Base-by-base conservation (phyloP, 2,888 invertebrate genomes). In the Neoscelio sp. region DNA sequence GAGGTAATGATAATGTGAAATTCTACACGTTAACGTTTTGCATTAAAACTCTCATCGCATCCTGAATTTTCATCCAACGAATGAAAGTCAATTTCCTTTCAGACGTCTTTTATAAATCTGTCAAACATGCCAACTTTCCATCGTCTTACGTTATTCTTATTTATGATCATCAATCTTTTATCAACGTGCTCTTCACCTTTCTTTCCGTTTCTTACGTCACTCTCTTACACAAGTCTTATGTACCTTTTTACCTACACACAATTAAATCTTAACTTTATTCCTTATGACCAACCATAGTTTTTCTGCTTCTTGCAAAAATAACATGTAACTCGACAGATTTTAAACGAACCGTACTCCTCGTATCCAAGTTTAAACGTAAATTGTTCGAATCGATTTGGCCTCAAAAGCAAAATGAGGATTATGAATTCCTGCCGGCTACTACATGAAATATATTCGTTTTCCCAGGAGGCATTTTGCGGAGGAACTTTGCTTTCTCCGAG, bases 381-480 rank as follows among this genome's bases (percentile, higher is more conserved):
- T 56, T 26, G 28, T n/a, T 17, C 2, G 18, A 13, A 10, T 13
- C n/a, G 38, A 18, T 38, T 38, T 17, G 38, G 4, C 35, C 35
- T 40, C 13, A 13, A 33, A 33, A 62, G 26, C 6, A 6, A 48
- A 46, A 10, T 15, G 15, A 17, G 5, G 28, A 13, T 62, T 62
- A 38, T 17, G 33, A 23, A 38, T 46, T 46, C 35, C 10, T 12
- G 13, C 40, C 35, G 26, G 28, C 26, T 40, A 17, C 3, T 10
- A 50, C 26, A 17, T 50, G 26, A 52, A 40, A 56, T 70, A 12
- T 60, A 38, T 46, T 64, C 46, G 0, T 62, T 54, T 74, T 54
- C 38, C 40, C 38, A 96, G 95, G 97, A 97, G 91, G 95, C 96
- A 20, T 96, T 97, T 87, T 97, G 97, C 87, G 97, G 97, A 0